These are phyloP conservation scores for Silurus aristotelis DNA, from an alignment of 2,797 vertebrate genomes.

Conservation along the genomic window DNA sequence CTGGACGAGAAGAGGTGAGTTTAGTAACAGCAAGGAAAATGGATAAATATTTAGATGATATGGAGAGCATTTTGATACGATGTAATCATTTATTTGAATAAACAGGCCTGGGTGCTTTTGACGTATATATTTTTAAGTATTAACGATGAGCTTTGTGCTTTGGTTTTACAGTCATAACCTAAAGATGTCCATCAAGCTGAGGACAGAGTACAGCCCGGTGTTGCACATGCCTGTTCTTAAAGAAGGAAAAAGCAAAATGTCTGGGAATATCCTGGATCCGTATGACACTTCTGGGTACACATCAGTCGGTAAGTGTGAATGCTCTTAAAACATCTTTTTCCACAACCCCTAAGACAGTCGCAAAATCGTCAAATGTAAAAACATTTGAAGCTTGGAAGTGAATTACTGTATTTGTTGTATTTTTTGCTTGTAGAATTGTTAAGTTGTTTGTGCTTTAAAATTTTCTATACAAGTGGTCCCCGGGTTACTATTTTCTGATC, in stretches of 20 bases:
- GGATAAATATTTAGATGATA: background rate
- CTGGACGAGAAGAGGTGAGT: conserved; percentile 87
- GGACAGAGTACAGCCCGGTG: conserved; percentile 85
- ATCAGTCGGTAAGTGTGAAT: conserved; percentile 75
- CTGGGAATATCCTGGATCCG: conserved; percentile 66
- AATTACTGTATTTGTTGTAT: no score
- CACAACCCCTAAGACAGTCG: no score
- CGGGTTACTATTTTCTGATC: no score
- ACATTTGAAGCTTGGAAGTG: no score
- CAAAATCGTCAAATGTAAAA: no score
- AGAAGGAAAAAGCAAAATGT: conserved; percentile 84
- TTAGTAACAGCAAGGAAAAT: background rate
- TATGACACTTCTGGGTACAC: conserved; percentile 78
- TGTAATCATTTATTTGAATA: background rate
- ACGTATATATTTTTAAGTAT: background rate
- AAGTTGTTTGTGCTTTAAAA: background rate
- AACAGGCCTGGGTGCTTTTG: background rate
- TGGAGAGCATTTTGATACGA: background rate
- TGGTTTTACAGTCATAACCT: conserved; percentile 80
- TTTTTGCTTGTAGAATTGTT: background rate
- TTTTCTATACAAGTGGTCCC: background rate
- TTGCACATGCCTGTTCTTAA: conserved; percentile 93
- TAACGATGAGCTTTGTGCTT: background rate
- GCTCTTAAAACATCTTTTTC: background rate
- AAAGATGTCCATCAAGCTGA: conserved; percentile 90